phyloP scores from a whole-genome alignment of 2,113 vertebrate genomes.

The Acrocephalus kingi region DNA sequence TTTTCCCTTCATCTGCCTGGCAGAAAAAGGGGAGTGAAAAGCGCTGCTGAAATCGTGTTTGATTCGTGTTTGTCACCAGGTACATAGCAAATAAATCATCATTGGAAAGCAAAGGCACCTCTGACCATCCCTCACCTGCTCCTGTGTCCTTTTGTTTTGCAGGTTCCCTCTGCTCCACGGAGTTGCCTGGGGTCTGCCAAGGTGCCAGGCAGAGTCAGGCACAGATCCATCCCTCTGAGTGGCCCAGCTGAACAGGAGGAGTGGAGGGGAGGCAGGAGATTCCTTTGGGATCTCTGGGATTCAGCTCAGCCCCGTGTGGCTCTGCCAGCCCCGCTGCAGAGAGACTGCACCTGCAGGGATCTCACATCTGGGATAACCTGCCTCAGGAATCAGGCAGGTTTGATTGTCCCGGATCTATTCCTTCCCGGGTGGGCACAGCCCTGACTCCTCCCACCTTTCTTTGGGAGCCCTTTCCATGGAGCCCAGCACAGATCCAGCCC shows the following conservation, averaged over 20 bases:
- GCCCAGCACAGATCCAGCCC: background rate
- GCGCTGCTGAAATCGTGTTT: background rate
- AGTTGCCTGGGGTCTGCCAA: background rate
- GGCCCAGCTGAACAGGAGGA: background rate
- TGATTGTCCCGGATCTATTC: background rate
- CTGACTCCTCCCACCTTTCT: background rate
- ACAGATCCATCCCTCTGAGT: background rate
- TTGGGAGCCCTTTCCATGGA: background rate
- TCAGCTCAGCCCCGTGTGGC: fast-evolving
- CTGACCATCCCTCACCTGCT: background rate
- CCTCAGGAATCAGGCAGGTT: background rate
- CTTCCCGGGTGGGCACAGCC: background rate
- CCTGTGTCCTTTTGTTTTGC: background rate
- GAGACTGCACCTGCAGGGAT: background rate
- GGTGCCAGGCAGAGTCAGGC: background rate
- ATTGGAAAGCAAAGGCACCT: background rate
- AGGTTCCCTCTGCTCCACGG: background rate
- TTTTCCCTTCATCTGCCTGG: background rate
- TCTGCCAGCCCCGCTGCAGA: background rate
- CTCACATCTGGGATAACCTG: background rate
- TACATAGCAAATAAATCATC: constrained; percentile 20
- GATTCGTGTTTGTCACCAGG: background rate
- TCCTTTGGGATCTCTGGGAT: fast-evolving
- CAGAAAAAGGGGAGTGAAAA: background rate
- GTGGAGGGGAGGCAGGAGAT: background rate